Evolutionary conservation across 2,888 invertebrate genomes (phyloP), one percentile per base, ranked within the genome.

Genomic region (Tetrapedia diversipes): DNA sequence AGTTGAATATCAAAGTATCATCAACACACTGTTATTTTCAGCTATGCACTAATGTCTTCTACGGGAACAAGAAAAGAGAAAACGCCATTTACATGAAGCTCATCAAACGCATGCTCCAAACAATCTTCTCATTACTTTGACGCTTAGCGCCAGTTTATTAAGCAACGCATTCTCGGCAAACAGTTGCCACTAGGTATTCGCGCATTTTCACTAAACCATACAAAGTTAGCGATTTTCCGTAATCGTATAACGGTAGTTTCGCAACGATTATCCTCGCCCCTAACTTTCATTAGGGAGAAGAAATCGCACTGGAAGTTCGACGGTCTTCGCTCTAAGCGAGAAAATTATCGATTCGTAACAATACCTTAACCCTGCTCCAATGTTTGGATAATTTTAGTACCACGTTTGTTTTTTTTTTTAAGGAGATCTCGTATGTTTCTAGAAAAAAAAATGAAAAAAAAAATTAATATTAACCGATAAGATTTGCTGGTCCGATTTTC

Each of bases 281-380:
- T 57, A 56, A 49, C 2, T 29, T 22, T 47, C 27, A 16, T 39
- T 2, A 11, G 7, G 14, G 24, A 11, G 6, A 32, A 11, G 32
- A 10, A 24, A 34, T 29, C 54, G 54, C n/a, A 24, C 51, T 39
- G 51, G 11, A 59, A 49, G 4, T 51, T 29, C 53, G n/a, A n/a
- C 49, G 41, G 41, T 63, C 71, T 73, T 70, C 71, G 71, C 2
- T 45, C 29, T 45, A 60, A 72, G 60, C 71, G 47, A 43, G 63
- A 51, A 64, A 71, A 65, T 73, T 39, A 54, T 57, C 41, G 56
- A 65, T n/a, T n/a, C n/a, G n/a, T n/a, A n/a, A n/a, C n/a, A n/a
- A n/a, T n/a, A n/a, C n/a, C n/a, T n/a, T n/a, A n/a, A n/a, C n/a
- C n/a, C n/a, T n/a, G n/a, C n/a, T n/a, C n/a, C n/a, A n/a, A n/a